A percentile compares a stretch with the other conserved stretches of the same genome.
These are phyloP conservation scores for Chrysomela aeneicollis DNA, from an alignment of 2,888 invertebrate species.

Conservation along the genomic window DNA sequence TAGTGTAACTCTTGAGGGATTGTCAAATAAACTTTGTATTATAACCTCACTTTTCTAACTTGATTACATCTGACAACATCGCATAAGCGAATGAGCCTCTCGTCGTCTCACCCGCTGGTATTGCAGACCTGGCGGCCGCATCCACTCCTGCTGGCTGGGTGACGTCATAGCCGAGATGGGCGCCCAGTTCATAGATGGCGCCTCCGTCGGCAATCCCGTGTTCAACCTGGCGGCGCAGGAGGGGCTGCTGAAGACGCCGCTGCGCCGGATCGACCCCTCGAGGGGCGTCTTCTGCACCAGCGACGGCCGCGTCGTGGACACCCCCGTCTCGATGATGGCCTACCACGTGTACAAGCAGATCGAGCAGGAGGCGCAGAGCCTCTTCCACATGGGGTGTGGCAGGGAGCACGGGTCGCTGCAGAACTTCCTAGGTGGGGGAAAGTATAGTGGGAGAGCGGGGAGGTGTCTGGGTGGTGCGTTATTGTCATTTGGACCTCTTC, in stretches of 20 bases:
- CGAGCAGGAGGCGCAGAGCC: constrained; percentile 71
- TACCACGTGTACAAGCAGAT: constrained; percentile 74
- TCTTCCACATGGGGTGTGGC: constrained; percentile 70
- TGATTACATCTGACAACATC: no score
- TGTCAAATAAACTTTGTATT: no score
- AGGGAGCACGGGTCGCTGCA: constrained; percentile 70
- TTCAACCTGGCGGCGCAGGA: constrained; percentile 76
- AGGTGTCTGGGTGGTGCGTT: no score
- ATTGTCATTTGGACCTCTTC: no score
- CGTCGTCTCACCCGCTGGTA: no score
- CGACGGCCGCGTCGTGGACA: constrained; percentile 73
- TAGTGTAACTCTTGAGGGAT: no score
- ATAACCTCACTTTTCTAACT: no score
- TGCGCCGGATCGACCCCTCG: constrained; percentile 66
- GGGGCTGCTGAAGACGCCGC: constrained; percentile 69
- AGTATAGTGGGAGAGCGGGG: no score
- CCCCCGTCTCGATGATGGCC: constrained; percentile 70
- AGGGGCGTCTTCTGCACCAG: constrained; percentile 72
- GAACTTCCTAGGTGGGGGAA: constrained; percentile 70
- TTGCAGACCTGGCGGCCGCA: constrained; percentile 76
- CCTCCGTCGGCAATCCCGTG: constrained; percentile 75
- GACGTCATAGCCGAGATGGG: constrained; percentile 82
- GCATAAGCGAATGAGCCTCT: no score
- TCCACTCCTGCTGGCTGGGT: constrained; percentile 80
- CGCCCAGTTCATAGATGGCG: constrained; percentile 77